These are phyloP conservation scores for Melanotaenia nigrans DNA, from an alignment of 2,797 vertebrate genomes.

Conservation along the genomic window DNA sequence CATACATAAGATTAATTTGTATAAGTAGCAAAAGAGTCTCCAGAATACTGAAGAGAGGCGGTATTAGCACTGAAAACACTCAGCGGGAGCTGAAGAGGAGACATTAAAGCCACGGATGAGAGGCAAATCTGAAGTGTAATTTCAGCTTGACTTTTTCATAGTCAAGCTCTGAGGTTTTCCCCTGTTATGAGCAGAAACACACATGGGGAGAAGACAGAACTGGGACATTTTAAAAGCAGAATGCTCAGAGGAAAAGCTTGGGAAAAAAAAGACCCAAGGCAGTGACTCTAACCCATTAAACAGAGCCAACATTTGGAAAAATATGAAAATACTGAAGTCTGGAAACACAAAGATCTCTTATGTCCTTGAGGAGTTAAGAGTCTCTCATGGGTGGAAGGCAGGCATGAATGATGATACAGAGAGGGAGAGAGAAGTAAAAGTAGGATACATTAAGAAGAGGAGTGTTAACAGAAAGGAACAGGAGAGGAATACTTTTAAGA, in stretches of 20 bases:
- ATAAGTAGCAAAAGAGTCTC: background rate
- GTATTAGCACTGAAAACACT: too few relatives aligned
- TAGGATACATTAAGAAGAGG: slow-evolving; percentile 27
- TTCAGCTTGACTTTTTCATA: slow-evolving; percentile 3
- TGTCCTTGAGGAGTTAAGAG: slow-evolving; percentile 1
- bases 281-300: slow-evolving; percentile 38
- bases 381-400: background rate
- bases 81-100: background rate
- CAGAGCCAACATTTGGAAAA: slow-evolving; percentile 23
- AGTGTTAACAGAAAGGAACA: background rate
- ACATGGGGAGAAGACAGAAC: slow-evolving; percentile 21
- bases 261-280: slow-evolving; percentile 25
- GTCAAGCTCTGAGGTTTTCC: background rate
- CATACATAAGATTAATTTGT: too few relatives aligned
- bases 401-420: slow-evolving; percentile 23
- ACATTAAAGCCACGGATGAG: background rate
- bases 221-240: slow-evolving; percentile 45
- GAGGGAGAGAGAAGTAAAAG: background rate
- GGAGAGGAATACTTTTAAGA: slow-evolving; percentile 10
- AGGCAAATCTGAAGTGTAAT: background rate
- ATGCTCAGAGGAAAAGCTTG: slow-evolving; percentile 16
- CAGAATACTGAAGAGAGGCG: background rate
- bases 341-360: slow-evolving; percentile 5
- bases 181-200: slow-evolving; percentile 7
- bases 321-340: slow-evolving; percentile 1